phyloP scores from a whole-genome alignment of 2,113 vertebrate species.

The Petromus typicus region DNA sequence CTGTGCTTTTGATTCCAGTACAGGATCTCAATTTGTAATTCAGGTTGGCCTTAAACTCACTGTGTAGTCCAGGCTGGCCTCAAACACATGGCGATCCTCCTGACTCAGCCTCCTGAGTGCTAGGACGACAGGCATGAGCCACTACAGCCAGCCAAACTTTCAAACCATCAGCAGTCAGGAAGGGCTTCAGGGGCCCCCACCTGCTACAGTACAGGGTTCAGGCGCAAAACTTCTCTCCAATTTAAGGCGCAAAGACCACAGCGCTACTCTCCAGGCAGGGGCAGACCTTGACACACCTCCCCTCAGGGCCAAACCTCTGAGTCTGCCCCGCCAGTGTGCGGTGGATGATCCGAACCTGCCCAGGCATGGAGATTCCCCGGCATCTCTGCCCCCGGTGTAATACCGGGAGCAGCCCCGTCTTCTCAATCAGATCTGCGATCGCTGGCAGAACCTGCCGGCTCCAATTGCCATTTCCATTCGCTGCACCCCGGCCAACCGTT shows the following conservation, averaged over 20 bases:
- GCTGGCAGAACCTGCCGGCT: not conserved
- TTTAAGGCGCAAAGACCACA: not conserved
- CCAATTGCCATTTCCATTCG: not conserved
- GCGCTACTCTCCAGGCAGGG: not conserved
- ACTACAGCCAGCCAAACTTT: not conserved
- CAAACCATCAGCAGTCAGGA: not conserved
- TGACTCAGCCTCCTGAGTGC: not conserved
- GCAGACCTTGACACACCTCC: too few species aligned
- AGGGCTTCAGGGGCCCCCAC: not conserved
- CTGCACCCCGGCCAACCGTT: not conserved
- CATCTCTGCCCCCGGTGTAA: not conserved
- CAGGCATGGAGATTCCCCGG: not conserved
- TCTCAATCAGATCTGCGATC: not conserved
- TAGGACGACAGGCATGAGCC: not conserved
- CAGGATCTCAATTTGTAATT: not conserved
- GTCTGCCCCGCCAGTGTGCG: not conserved
- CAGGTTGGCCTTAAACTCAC: not conserved
- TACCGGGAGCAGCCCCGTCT: too few species aligned
- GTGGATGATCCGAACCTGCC: not conserved
- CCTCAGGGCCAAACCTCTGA: not conserved
- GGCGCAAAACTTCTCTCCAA: not conserved
- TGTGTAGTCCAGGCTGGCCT: not conserved
- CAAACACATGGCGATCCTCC: not conserved
- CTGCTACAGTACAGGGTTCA: not conserved
- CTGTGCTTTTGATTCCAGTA: not conserved